Evolutionary conservation across 2,888 invertebrate genomes (phyloP).

Genomic region (Luffia ferchaultella): DNA sequence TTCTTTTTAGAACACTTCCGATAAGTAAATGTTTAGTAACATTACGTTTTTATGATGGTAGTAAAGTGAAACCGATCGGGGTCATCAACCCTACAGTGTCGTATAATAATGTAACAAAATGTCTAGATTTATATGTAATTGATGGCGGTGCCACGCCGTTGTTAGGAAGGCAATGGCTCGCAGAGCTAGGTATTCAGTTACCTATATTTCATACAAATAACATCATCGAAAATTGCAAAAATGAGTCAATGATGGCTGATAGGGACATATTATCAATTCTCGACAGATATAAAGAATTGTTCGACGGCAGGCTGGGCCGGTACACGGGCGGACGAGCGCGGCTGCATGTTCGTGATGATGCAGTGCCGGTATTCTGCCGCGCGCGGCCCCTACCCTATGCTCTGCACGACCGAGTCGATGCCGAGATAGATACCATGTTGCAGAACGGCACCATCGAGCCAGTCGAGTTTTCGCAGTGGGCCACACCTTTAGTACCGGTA

Average conservation of each 20-base stretch:
- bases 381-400: conserved; percentile 9
- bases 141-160: conserved; percentile 5
- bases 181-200: background rate
- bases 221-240: no score
- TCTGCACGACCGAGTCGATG: conserved; percentile 5
- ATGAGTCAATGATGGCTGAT: background rate
- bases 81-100: no score
- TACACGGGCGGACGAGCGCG: conserved; percentile 3
- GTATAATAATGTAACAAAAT: background rate
- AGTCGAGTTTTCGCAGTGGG: background rate
- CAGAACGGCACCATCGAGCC: conserved; percentile 1
- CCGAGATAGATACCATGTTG: no score
- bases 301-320: conserved; percentile 2
- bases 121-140: conserved; percentile 6
- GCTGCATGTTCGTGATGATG: conserved; percentile 6
- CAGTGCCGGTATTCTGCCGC: conserved; percentile 4
- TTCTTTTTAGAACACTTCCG: no score
- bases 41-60: no score
- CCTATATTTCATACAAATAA: no score
- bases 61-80: no score
- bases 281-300: no score
- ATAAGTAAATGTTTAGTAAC: no score
- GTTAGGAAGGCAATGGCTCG: conserved; percentile 2
- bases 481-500: conserved; percentile 12
- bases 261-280: background rate